phyloP scores from a whole-genome alignment of 2,888 invertebrate genomes.

The Caenorhabditis zanzibari region DNA sequence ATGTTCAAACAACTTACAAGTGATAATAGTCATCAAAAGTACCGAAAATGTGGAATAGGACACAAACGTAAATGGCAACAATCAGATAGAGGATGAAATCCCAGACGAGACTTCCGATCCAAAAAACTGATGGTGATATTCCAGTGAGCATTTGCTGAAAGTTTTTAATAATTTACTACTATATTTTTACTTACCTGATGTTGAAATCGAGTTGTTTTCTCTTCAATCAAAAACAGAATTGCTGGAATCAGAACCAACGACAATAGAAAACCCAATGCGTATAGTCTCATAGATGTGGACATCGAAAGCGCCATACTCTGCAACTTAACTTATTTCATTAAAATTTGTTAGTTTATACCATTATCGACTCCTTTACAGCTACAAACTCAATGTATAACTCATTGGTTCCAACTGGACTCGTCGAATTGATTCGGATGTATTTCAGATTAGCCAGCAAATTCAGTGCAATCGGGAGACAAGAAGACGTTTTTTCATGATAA shows the following conservation, averaged over 20 bases:
- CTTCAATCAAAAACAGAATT: conserved; percentile 74
- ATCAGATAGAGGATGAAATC: conserved; percentile 31
- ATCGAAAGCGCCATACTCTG: background rate
- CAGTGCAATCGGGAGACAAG: conserved; percentile 34
- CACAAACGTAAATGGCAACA: background rate
- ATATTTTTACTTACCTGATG: conserved; percentile 67
- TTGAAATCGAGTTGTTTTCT: conserved; percentile 70
- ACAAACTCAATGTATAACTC: conserved; percentile 7
- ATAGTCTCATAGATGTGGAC: background rate
- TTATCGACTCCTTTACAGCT: background rate
- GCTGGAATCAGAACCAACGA: conserved; percentile 70
- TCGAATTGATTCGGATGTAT: conserved; percentile 17
- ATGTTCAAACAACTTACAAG: background rate
- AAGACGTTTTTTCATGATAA: conserved; percentile 5
- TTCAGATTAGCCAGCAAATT: conserved; percentile 39
- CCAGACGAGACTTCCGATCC: conserved; percentile 61
- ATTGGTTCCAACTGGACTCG: conserved; percentile 27
- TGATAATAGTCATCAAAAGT: conserved; percentile 4
- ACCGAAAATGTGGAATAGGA: background rate
- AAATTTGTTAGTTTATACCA: background rate
- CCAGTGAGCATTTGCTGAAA: conserved; percentile 75
- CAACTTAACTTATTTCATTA: background rate
- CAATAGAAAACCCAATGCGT: conserved; percentile 26
- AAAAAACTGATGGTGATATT: conserved; percentile 72
- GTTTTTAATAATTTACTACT: background rate